phyloP scores from a whole-genome alignment of 2,113 vertebrate genomes.

The Prunella fulvescens region DNA sequence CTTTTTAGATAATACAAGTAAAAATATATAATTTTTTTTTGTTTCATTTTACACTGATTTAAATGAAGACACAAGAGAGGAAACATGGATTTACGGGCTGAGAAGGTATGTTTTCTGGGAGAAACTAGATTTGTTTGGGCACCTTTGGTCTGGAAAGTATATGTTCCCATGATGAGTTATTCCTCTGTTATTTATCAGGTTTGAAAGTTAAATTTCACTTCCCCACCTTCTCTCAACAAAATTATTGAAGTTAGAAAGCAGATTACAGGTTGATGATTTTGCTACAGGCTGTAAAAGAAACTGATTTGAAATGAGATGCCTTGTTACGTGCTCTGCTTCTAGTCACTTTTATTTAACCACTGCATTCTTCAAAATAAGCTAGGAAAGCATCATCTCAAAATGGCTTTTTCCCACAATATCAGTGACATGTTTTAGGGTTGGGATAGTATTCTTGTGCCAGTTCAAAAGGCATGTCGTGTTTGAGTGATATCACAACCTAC shows the following conservation, averaged over 20 bases:
- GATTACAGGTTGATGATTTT: background rate
- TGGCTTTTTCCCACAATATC: background rate
- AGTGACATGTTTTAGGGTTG: background rate
- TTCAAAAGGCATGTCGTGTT: background rate
- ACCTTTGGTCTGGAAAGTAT: slow-evolving; percentile 16
- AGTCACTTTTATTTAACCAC: background rate
- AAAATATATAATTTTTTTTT: background rate
- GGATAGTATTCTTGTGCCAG: background rate
- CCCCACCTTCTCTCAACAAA: background rate
- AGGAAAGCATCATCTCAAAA: background rate
- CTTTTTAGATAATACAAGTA: background rate
- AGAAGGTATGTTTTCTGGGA: background rate
- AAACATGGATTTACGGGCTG: background rate
- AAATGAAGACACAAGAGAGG: background rate
- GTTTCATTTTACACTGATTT: background rate
- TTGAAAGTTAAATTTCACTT: slow-evolving; percentile 43
- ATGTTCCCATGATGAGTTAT: background rate
- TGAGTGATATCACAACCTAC: background rate
- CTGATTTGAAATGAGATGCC: slow-evolving; percentile 13
- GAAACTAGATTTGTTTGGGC: background rate
- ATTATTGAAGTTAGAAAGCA: background rate
- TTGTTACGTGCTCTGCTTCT: background rate
- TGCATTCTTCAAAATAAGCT: background rate
- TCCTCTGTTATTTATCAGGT: slow-evolving; percentile 18
- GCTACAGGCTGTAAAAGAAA: slow-evolving; percentile 1